These are phyloP conservation scores for Mesoligia furuncula DNA, from an alignment of 2,888 invertebrate genomes.

Conservation along the genomic window DNA sequence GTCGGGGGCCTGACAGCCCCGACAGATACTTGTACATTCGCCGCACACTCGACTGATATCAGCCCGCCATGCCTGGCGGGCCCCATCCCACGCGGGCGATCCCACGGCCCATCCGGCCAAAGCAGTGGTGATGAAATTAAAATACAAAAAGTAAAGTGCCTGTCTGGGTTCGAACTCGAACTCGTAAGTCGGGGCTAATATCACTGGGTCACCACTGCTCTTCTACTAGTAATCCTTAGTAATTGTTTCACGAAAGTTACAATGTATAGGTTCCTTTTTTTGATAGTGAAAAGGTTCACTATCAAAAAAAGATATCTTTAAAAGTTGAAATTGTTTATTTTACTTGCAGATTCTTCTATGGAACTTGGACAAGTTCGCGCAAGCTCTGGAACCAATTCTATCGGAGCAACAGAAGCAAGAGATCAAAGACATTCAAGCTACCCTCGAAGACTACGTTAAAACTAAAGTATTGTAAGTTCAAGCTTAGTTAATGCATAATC, in stretches of 20 bases:
- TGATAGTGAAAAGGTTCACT: background rate
- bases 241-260: background rate
- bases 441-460: slow-evolving; percentile 77
- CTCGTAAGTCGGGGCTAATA: background rate
- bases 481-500: background rate
- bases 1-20: no score
- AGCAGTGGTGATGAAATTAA: background rate
- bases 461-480: slow-evolving; percentile 81
- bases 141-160: background rate
- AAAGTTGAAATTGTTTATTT: background rate
- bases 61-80: no score
- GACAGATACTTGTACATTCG: no score
- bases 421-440: slow-evolving; percentile 72
- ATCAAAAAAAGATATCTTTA: no score
- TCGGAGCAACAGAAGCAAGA: slow-evolving; percentile 76
- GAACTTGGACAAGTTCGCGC: slow-evolving; percentile 91
- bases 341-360: slow-evolving; percentile 84
- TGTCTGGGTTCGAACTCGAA: background rate
- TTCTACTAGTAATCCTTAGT: background rate
- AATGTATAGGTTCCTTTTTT: background rate
- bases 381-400: slow-evolving; percentile 83
- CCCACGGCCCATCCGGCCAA: no score
- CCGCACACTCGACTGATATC: no score
- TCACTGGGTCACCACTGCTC: background rate
- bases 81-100: no score